These are phyloP conservation scores for Rhynchotus rufescens DNA, from an alignment of 2,797 vertebrate species.

Conservation along the genomic window DNA sequence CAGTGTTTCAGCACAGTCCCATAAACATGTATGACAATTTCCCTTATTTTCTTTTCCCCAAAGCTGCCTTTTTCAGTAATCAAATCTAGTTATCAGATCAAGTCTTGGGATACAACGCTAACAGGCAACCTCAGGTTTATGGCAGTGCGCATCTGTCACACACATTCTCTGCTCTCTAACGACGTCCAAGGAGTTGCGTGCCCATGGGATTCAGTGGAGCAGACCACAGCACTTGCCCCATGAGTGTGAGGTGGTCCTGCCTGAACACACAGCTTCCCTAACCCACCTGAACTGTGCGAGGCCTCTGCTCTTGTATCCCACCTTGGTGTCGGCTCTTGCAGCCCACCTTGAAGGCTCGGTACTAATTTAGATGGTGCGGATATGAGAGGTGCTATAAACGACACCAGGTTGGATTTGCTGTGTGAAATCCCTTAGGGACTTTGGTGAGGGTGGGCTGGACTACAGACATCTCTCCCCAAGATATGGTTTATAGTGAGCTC, in stretches of 20 bases:
- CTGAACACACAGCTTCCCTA: background rate
- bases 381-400: background rate
- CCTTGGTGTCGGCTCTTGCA: background rate
- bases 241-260: background rate
- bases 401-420: background rate
- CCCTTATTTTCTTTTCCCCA: background rate
- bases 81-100: background rate
- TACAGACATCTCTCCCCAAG: background rate
- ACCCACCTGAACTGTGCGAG: fast-evolving
- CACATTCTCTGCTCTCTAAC: background rate
- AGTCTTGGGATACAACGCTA: background rate
- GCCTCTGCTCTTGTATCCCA: too few species aligned
- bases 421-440: background rate
- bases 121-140: background rate
- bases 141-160: background rate
- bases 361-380: background rate
- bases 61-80: background rate
- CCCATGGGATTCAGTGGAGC: background rate
- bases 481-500: background rate
- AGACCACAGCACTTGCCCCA: too few species aligned
- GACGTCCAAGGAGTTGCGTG: background rate
- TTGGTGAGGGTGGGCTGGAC: background rate
- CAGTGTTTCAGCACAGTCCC: background rate
- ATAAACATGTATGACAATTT: background rate
- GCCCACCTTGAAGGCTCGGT: background rate